Percentiles rank a stretch among this genome's conserved stretches.
Evolutionary conservation across 92 coral and sea anemone species (phyloP).

Genomic region (Blastomussa wellsi): DNA sequence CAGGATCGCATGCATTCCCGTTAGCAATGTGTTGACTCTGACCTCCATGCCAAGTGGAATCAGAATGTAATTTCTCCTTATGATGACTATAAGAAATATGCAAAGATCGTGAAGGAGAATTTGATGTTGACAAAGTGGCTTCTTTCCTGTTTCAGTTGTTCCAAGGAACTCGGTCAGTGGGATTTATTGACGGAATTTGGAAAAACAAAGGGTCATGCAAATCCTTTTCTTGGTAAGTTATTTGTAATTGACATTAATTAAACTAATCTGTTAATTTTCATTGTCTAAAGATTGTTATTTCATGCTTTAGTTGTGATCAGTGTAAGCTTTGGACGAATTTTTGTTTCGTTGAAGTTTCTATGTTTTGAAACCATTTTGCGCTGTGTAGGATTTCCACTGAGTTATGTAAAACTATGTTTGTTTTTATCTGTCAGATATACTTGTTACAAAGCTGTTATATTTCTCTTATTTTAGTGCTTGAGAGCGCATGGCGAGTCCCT

Average conservation of each 20-base stretch:
- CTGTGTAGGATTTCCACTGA: too few relatives aligned
- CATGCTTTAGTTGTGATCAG: too few relatives aligned
- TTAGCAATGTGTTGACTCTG: too few relatives aligned
- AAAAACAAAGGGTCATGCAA: constrained; percentile 88
- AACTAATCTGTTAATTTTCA: too few relatives aligned
- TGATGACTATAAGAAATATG: not conserved
- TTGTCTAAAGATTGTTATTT: too few relatives aligned
- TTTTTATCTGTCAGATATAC: not conserved
- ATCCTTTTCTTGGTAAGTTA: constrained; percentile 88
- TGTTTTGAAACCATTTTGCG: not conserved
- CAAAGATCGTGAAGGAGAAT: not conserved
- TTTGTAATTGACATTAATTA: not conserved
- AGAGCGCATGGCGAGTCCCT: constrained; percentile 99
- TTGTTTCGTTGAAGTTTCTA: not conserved
- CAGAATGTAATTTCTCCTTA: not conserved
- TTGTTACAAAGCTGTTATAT: not conserved
- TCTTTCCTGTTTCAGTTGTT: constrained; percentile 69
- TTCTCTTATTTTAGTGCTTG: constrained; percentile 63
- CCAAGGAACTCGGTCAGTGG: constrained; percentile 99
- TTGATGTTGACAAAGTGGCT: not conserved
- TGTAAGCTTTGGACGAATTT: not conserved
- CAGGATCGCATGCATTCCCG: too few relatives aligned
- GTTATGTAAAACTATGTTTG: too few relatives aligned
- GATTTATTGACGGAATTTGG: constrained; percentile 98
- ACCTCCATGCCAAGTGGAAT: too few relatives aligned